Evolutionary conservation across 2,888 invertebrate species (phyloP), one percentile per base, ranked within the genome.

Genomic region (Sesia bembeciformis): DNA sequence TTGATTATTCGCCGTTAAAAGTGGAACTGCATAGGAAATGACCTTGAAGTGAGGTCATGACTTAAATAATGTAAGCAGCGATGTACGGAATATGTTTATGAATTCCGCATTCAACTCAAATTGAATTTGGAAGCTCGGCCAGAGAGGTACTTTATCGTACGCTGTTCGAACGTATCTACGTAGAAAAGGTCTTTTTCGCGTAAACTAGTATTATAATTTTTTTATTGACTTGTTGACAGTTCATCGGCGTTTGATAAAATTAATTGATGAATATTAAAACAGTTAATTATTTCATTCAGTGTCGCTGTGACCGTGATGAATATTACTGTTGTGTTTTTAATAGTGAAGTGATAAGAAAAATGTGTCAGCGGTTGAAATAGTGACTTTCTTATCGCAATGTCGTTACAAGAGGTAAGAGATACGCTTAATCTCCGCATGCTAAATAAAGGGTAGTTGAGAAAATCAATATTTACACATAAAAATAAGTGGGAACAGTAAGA

Each of bases 321-420:
- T 23, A 23, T 23, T 23, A 23, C 23, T 23, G 23, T 46, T n/a
- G 23, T 46, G 46, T 46, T 46, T 46, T 8, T 23, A 46, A 46
- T 54, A 60, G 54, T 55, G 57, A 60, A 60, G 67, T 76, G 83
- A 81, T 82, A 81, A 76, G 59, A 53, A 69, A 78, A 73, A 73
- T 79, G 81, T 81, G 80, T 78, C 74, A 74, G 61, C 62, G 67
- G 67, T 70, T 62, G 62, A 60, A 39, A 53, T 46, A 67, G 74
- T 78, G 72, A 81, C 75, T 72, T 23, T 69, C 66, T 73, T 67
- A 57, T 58, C 61, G 70, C 56, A 56, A 86, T 88, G 88, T 88
- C 88, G 66, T 76, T 88, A 57, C 79, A 81, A 65, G 85, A 88
- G 88, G 88, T 88, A 63, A 84, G 85, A 60, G 60, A 57, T 61